These are phyloP conservation scores for Agrochola litura DNA, from an alignment of 2,888 invertebrate species.

Conservation along the genomic window DNA sequence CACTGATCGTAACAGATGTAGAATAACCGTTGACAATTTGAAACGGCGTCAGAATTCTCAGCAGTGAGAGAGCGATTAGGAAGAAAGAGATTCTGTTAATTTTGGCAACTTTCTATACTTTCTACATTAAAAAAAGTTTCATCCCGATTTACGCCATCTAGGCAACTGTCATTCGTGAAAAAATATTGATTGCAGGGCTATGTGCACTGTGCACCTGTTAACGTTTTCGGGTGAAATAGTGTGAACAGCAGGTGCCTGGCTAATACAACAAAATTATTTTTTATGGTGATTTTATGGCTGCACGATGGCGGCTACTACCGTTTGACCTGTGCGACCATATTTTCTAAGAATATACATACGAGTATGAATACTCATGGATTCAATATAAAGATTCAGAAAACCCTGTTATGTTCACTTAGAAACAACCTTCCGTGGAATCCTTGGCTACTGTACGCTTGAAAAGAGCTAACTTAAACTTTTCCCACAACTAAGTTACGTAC, in stretches of 20 bases:
- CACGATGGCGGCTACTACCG: not conserved
- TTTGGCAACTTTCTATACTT: not conserved
- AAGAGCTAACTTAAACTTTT: not conserved
- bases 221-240: not conserved
- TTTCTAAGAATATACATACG: constrained; percentile 9
- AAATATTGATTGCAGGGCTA: not conserved
- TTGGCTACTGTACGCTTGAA: not conserved
- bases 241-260: not conserved
- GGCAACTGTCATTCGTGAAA: not conserved
- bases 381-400: not conserved
- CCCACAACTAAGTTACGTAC: not conserved
- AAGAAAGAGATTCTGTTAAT: not conserved
- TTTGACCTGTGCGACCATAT: not conserved
- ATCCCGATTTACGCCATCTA: not conserved
- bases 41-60: not conserved
- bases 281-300: constrained; percentile 16
- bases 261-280: not conserved
- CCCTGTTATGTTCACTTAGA: not conserved
- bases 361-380: not conserved
- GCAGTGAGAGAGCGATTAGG: not conserved
- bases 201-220: not conserved
- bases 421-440: not conserved
- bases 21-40: not conserved
- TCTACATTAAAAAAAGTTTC: not conserved
- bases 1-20: not conserved